Conservation (phyloP, 2,113 vertebrate species). For the Cacatua alba region DNA sequence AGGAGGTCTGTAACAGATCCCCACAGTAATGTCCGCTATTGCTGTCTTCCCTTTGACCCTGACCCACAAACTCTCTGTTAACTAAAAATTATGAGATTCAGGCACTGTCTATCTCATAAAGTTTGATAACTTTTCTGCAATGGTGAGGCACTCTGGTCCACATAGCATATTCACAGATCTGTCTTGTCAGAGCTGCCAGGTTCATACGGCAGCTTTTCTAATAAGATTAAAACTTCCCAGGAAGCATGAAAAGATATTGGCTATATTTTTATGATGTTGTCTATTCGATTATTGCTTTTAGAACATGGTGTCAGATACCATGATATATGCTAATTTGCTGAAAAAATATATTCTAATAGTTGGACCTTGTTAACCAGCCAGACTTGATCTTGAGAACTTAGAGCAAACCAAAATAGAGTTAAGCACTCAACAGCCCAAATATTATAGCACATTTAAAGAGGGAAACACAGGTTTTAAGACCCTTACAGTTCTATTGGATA, state of each 20-base stretch:
- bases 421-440: background rate
- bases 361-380: background rate
- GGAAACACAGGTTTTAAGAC: background rate
- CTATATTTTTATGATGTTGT: background rate
- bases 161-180: background rate
- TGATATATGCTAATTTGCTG: background rate
- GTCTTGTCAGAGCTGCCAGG: background rate
- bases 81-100: background rate
- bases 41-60: too few species aligned
- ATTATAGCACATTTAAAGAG: background rate
- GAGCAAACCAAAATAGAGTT: background rate
- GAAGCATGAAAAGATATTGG: background rate
- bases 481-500: rapidly evolving
- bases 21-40: too few species aligned
- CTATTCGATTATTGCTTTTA: background rate
- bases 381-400: background rate
- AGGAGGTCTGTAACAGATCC: too few species aligned
- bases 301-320: background rate
- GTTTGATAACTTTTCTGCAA: background rate
- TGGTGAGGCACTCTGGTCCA: background rate
- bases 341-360: background rate
- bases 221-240: background rate
- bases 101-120: background rate
- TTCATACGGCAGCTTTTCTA: background rate
- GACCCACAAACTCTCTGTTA: too few species aligned